Percentiles rank a stretch among this genome's conserved stretches.
phyloP scores from a whole-genome alignment of 2,797 vertebrate species.

The Chromobotia macracanthus region DNA sequence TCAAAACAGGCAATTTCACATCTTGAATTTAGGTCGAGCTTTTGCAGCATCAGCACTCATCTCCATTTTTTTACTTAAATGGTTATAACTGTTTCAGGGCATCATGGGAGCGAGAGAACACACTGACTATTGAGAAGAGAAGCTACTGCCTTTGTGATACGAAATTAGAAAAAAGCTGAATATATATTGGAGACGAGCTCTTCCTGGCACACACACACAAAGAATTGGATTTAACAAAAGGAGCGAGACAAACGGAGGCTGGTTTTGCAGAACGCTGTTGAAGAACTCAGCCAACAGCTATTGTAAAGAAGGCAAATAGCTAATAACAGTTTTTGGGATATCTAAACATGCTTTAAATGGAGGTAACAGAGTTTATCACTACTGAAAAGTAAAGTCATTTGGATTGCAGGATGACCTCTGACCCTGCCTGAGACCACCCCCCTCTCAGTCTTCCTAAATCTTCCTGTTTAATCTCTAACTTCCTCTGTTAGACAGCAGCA shows the following conservation, averaged over 20 bases:
- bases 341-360: constrained; percentile 22
- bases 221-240: constrained; percentile 47
- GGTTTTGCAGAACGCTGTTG: constrained; percentile 29
- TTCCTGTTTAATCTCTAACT: constrained; percentile 24
- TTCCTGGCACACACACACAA: constrained; percentile 48
- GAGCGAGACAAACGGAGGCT: constrained; percentile 48
- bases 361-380: constrained; percentile 14
- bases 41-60: constrained; percentile 62
- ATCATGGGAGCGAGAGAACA: constrained; percentile 44
- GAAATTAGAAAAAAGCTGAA: constrained; percentile 31
- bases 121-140: constrained; percentile 45
- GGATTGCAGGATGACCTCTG: constrained; percentile 45
- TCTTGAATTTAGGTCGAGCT: constrained; percentile 54
- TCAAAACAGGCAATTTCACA: constrained; percentile 62
- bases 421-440: constrained; percentile 19
- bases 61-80: constrained; percentile 53
- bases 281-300: constrained; percentile 36
- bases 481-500: constrained; percentile 42
- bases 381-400: constrained; percentile 28
- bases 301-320: neutral
- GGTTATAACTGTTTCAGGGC: constrained; percentile 58
- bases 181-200: constrained; percentile 44
- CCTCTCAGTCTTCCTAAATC: neutral
- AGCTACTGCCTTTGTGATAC: constrained; percentile 46
- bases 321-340: constrained; percentile 33